A percentile compares a stretch with the other conserved stretches of the same genome.
These are phyloP conservation scores for Balearica regulorum DNA, from an alignment of 2,797 vertebrate species.

Conservation along the genomic window DNA sequence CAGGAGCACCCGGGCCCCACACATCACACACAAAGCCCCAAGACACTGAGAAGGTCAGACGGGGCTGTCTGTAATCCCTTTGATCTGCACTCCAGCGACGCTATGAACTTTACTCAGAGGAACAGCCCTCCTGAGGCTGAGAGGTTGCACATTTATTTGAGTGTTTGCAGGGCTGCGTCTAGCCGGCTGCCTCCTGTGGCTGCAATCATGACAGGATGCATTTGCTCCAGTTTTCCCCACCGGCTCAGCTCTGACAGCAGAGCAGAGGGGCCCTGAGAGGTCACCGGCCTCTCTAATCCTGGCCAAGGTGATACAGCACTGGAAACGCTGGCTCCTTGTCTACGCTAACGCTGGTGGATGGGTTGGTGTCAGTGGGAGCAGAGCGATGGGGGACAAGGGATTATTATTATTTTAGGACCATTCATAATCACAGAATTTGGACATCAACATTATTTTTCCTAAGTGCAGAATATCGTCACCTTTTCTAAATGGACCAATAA, in stretches of 20 bases:
- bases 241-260: background rate
- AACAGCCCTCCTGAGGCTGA: background rate
- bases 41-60: background rate
- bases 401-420: background rate
- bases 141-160: background rate
- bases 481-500: background rate
- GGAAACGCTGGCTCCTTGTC: background rate
- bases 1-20: background rate
- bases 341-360: background rate
- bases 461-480: background rate
- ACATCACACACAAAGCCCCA: background rate
- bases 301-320: background rate
- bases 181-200: background rate
- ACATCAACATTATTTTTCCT: background rate
- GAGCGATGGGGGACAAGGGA: background rate
- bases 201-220: rapidly evolving
- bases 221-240: background rate
- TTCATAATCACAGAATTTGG: too few relatives aligned
- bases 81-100: background rate
- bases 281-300: background rate
- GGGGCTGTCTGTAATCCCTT: background rate
- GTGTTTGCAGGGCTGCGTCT: background rate
- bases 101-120: background rate
- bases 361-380: background rate
- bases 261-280: background rate